Percentiles rank a stretch among this genome's conserved stretches.
These are phyloP conservation scores for Drosophila suboccidentalis DNA, from an alignment of 2,888 invertebrate genomes.

Conservation along the genomic window DNA sequence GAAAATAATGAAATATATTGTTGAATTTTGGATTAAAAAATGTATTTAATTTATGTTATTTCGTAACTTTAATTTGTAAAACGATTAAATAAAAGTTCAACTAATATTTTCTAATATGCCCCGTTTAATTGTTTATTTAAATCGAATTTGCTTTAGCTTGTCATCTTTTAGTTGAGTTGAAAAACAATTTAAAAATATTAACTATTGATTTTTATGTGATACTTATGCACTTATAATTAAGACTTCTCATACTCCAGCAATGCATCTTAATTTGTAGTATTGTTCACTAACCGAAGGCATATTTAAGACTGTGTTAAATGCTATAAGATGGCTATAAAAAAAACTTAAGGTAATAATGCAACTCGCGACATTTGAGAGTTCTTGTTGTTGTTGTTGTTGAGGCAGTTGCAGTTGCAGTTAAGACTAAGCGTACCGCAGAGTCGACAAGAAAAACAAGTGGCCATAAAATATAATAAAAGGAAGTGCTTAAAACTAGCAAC, in stretches of 20 bases:
- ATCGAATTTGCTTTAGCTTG: too few relatives aligned
- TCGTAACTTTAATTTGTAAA: too few relatives aligned
- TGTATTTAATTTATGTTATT: too few relatives aligned
- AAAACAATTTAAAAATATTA: too few relatives aligned
- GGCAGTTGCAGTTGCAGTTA: constrained; percentile 8
- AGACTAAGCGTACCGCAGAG: constrained; percentile 39
- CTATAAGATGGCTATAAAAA: constrained; percentile 61
- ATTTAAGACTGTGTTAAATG: constrained; percentile 58
- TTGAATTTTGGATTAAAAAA: too few relatives aligned
- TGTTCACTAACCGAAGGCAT: constrained; percentile 53
- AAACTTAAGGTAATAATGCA: constrained; percentile 39
- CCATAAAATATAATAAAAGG: constrained; percentile 81
- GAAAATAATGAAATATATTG: too few relatives aligned
- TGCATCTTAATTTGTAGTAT: constrained; percentile 45
- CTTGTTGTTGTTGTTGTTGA: not conserved
- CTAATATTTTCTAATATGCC: too few relatives aligned
- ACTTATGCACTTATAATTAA: not conserved
- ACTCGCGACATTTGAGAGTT: constrained; percentile 7
- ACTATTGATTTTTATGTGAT: not conserved
- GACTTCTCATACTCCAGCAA: not conserved
- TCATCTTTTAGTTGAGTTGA: too few relatives aligned
- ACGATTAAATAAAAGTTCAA: too few relatives aligned
- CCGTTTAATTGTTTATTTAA: too few relatives aligned
- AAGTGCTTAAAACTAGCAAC: constrained; percentile 77
- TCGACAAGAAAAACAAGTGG: constrained; percentile 69